Evolutionary conservation across 2,797 vertebrate genomes (phyloP).

Genomic region (Phoxinus dragarum): DNA sequence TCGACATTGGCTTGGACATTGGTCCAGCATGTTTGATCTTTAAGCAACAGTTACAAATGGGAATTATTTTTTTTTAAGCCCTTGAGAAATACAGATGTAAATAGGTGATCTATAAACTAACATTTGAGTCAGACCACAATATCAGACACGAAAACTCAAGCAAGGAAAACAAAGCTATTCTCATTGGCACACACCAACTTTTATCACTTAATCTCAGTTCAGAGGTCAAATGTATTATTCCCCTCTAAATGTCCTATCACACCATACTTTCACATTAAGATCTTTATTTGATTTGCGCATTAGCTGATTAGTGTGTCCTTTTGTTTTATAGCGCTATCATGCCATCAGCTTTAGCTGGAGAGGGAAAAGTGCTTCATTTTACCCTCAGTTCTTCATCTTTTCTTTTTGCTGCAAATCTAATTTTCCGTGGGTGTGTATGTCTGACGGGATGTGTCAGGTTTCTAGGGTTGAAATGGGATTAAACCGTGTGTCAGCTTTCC

Average conservation of each 20-base stretch:
- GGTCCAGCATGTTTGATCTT: conserved; percentile 47
- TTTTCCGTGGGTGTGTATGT: conserved; percentile 33
- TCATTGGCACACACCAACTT: conserved; percentile 3
- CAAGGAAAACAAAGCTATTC: not conserved
- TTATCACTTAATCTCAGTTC: conserved; percentile 17
- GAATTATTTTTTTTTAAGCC: conserved; percentile 68
- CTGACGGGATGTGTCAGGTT: conserved; percentile 26
- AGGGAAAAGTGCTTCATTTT: conserved; percentile 18
- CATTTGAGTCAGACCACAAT: not conserved
- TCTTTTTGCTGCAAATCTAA: conserved; percentile 28
- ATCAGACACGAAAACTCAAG: conserved; percentile 1
- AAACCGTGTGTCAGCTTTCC: conserved; percentile 22
- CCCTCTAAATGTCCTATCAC: conserved; percentile 35
- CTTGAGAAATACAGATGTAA: conserved; percentile 89
- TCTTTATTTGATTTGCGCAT: conserved; percentile 48
- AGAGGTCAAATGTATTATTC: conserved; percentile 1
- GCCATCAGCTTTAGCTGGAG: conserved; percentile 35
- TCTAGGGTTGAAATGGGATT: conserved; percentile 30
- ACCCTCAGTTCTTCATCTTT: conserved; percentile 24
- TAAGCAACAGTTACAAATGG: conserved; percentile 69
- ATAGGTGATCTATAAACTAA: conserved; percentile 28
- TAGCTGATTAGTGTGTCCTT: conserved; percentile 30
- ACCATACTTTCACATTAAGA: conserved; percentile 23
- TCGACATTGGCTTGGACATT: conserved; percentile 16
- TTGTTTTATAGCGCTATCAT: conserved; percentile 46